Conservation (phyloP, 2,888 invertebrate genomes). For the Serripes groenlandicus region DNA sequence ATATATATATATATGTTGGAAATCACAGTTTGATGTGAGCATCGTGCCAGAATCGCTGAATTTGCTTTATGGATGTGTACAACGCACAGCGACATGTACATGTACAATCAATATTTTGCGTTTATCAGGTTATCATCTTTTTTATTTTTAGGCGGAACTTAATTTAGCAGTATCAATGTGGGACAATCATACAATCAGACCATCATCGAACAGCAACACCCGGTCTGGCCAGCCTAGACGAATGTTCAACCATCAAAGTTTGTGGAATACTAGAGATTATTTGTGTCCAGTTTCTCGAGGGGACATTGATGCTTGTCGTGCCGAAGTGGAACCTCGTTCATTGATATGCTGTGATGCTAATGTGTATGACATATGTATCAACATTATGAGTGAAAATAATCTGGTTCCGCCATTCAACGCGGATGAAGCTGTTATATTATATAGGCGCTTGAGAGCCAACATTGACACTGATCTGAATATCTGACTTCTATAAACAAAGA, state of each 20-base stretch:
- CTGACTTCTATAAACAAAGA: no score
- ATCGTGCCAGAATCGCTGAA: no score
- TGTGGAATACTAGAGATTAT: slow-evolving; percentile 33
- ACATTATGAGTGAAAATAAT: slow-evolving; percentile 27
- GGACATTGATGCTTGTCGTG: slow-evolving; percentile 11
- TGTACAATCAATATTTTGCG: no score
- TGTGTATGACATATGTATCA: slow-evolving; percentile 32
- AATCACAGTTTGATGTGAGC: no score
- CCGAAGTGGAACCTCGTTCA: slow-evolving; percentile 13
- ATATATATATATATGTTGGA: no score
- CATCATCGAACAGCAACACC: slow-evolving; percentile 6
- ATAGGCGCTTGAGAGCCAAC: slow-evolving; percentile 29
- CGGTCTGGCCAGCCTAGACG: slow-evolving; percentile 12
- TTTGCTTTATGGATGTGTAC: no score
- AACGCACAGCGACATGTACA: no score
- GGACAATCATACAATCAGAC: slow-evolving; percentile 24
- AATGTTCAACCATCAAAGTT: slow-evolving; percentile 27
- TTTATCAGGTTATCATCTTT: not conserved
- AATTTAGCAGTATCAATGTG: slow-evolving; percentile 17
- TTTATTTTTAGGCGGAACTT: slow-evolving; percentile 16
- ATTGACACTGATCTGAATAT: no score
- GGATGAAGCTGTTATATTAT: slow-evolving; percentile 19
- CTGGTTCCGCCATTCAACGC: slow-evolving; percentile 11
- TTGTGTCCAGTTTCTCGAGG: slow-evolving; percentile 21
- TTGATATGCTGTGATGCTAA: slow-evolving; percentile 17